These are phyloP conservation scores for Chironomus striatipennis DNA, from an alignment of 1,140 invertebrate genomes.

Conservation along the genomic window DNA sequence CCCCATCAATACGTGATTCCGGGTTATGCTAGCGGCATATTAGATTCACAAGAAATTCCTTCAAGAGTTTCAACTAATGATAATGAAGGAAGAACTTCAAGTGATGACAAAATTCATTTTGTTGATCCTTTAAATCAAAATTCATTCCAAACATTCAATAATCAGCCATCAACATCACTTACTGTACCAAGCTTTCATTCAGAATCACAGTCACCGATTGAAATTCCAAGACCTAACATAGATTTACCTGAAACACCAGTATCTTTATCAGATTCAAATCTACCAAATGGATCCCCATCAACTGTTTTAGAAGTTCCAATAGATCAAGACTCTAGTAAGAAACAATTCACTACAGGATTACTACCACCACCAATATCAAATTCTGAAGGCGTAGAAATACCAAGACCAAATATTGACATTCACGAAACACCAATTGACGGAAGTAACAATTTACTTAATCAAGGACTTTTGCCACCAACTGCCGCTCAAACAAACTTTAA, in stretches of 20 bases:
- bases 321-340: neutral
- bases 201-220: neutral
- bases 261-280: neutral
- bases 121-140: slow-evolving; percentile 12
- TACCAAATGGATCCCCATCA: neutral
- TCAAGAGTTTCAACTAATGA: neutral
- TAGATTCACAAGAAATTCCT: neutral
- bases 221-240: slow-evolving; percentile 5
- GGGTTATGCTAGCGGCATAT: neutral
- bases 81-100: neutral
- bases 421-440: neutral
- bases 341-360: neutral
- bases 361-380: neutral
- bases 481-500: neutral
- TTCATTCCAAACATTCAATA: neutral
- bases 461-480: slow-evolving; percentile 13
- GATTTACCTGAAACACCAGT: slow-evolving; percentile 1
- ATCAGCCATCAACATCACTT: neutral
- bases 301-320: neutral
- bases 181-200: neutral
- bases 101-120: slow-evolving; percentile 11
- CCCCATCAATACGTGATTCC: slow-evolving; percentile 6
- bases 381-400: neutral
- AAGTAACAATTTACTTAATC: neutral
- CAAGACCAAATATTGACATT: neutral